These are phyloP conservation scores for Dryadula phaetusa DNA, from an alignment of 2,888 invertebrate genomes.

Conservation along the genomic window DNA sequence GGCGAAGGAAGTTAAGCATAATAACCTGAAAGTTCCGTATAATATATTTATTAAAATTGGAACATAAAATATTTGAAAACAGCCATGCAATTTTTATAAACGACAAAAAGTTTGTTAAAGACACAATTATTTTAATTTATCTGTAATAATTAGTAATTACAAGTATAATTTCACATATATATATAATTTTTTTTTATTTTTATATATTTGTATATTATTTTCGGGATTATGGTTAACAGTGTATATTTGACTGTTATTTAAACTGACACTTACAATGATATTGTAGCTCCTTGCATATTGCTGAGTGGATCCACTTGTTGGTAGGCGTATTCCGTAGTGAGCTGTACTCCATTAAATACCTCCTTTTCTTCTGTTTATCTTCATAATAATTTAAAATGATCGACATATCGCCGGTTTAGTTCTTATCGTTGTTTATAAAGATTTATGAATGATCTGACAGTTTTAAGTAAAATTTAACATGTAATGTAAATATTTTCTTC, in stretches of 20 bases:
- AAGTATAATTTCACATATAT: too few relatives aligned
- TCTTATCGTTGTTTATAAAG: background rate
- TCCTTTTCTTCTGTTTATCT: background rate
- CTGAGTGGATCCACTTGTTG: background rate
- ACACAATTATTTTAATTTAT: too few relatives aligned
- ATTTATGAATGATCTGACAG: background rate
- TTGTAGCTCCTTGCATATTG: background rate
- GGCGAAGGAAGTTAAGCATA: background rate
- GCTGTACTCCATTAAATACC: background rate
- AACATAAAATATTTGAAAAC: too few relatives aligned
- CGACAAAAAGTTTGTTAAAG: too few relatives aligned
- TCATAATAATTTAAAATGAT: background rate
- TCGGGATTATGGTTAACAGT: too few relatives aligned
- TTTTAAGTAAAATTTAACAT: background rate
- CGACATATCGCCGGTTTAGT: background rate
- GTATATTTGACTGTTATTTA: background rate
- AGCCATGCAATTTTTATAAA: too few relatives aligned
- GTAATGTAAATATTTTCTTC: background rate
- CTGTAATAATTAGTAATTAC: too few relatives aligned
- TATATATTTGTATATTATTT: too few relatives aligned
- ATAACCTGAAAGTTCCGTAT: background rate
- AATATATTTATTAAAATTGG: too few relatives aligned
- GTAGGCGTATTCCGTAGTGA: background rate
- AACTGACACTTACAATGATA: background rate
- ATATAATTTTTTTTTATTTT: too few relatives aligned